A percentile compares a stretch with the other conserved stretches of the same genome.
These are phyloP conservation scores for Hydropsyche betteni DNA, from an alignment of 2,888 invertebrate species.

Conservation along the genomic window DNA sequence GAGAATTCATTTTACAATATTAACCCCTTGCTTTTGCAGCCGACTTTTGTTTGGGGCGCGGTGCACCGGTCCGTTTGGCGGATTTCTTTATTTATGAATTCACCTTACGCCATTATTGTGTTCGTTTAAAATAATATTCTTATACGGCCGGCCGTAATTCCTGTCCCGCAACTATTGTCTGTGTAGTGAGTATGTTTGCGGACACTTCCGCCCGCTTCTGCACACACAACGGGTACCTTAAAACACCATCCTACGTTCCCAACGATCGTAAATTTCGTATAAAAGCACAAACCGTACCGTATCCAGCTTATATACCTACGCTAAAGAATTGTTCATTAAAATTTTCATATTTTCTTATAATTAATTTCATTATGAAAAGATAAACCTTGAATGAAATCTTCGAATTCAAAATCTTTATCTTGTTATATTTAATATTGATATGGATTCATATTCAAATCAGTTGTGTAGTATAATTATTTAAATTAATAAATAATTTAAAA, in stretches of 20 bases:
- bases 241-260: not conserved
- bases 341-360: too few species aligned
- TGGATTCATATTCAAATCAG: too few species aligned
- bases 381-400: too few species aligned
- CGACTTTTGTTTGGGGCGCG: not conserved
- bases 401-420: too few species aligned
- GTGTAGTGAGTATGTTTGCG: constrained; percentile 29
- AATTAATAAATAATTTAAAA: too few species aligned
- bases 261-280: constrained; percentile 22
- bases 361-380: too few species aligned
- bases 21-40: not conserved
- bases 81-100: constrained; percentile 46
- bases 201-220: constrained; percentile 27
- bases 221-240: not conserved
- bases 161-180: constrained; percentile 46
- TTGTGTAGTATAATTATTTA: too few species aligned
- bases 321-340: too few species aligned
- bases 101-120: constrained; percentile 42
- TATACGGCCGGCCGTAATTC: constrained; percentile 37
- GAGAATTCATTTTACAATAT: not conserved
- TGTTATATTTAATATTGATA: too few species aligned
- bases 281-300: not conserved
- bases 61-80: constrained; percentile 34
- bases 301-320: too few species aligned
- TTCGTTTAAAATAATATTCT: constrained; percentile 34